Percentiles rank a stretch among this genome's conserved stretches.
Evolutionary conservation across 2,113 vertebrate genomes (phyloP).

Genomic region (Chaetops frenatus): DNA sequence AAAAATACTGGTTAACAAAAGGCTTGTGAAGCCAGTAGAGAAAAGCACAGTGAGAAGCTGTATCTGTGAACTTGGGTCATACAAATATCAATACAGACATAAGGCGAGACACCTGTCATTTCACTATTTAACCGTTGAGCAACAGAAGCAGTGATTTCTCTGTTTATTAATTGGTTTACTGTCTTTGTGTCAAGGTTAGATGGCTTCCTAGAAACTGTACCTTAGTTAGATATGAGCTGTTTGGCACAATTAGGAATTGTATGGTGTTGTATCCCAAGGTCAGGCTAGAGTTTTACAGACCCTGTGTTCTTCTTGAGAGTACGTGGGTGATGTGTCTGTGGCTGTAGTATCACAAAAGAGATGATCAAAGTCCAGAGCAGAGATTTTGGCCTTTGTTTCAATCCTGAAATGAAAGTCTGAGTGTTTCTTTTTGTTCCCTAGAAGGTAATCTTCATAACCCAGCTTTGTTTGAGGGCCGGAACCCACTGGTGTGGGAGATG

Average conservation of each 20-base stretch:
- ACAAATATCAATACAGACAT: neutral
- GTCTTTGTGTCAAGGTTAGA: neutral
- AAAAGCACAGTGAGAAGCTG: neutral
- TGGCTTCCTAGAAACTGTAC: neutral
- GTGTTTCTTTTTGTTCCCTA: slow-evolving; percentile 37
- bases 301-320: neutral
- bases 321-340: neutral
- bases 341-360: neutral
- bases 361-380: neutral
- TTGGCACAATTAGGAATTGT: neutral
- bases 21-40: neutral
- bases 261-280: neutral
- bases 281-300: neutral
- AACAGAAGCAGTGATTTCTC: neutral
- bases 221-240: neutral
- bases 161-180: neutral
- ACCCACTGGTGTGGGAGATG: slow-evolving; percentile 93
- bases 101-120: neutral
- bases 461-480: slow-evolving; percentile 89
- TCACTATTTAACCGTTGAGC: neutral
- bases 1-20: neutral
- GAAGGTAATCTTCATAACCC: slow-evolving; percentile 98
- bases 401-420: neutral
- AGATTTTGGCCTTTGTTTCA: neutral
- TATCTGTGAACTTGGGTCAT: neutral